Percentiles rank a stretch among this genome's conserved stretches.
Conservation (phyloP, 1,140 invertebrate genomes). For the Harlomillsia oculata region DNA sequence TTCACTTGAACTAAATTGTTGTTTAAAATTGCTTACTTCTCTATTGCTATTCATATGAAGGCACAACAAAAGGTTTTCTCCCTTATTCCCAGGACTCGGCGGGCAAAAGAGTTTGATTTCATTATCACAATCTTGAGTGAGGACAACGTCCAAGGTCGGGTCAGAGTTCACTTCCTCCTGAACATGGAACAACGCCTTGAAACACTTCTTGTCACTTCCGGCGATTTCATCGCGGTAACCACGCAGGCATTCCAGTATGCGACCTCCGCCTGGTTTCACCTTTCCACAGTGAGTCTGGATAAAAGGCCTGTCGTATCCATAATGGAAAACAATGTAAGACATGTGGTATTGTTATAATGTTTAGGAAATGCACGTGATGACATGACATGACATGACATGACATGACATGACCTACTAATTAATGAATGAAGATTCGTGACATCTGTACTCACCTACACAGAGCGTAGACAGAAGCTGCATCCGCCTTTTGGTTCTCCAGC, state of each 20-base stretch:
- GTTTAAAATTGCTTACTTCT: constrained; percentile 42
- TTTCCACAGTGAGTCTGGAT: constrained; percentile 7
- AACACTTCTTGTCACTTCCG: constrained; percentile 5
- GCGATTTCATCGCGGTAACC: constrained; percentile 10
- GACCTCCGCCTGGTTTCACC: constrained; percentile 25
- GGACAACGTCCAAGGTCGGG: constrained; percentile 20
- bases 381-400: too few species aligned
- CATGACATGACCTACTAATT: too few species aligned
- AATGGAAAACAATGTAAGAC: too few species aligned
- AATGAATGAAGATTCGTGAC: too few species aligned
- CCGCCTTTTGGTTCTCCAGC: constrained; percentile 62
- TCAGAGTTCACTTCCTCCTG: constrained; percentile 26
- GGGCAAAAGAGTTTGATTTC: constrained; percentile 32
- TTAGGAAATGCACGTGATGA: background rate
- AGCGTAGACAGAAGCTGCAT: constrained; percentile 68
- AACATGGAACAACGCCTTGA: constrained; percentile 19
- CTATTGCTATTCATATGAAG: constrained; percentile 18
- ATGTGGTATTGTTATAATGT: background rate
- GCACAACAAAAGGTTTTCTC: constrained; percentile 17
- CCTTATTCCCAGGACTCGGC: too few species aligned
- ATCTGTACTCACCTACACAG: constrained; percentile 39
- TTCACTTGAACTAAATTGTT: constrained; percentile 66
- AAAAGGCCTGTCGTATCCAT: constrained; percentile 1
- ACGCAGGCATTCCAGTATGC: constrained; percentile 30
- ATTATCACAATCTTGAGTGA: constrained; percentile 17